Conservation (phyloP, 1,140 invertebrate species). For the Lordiphosa mommai region DNA sequence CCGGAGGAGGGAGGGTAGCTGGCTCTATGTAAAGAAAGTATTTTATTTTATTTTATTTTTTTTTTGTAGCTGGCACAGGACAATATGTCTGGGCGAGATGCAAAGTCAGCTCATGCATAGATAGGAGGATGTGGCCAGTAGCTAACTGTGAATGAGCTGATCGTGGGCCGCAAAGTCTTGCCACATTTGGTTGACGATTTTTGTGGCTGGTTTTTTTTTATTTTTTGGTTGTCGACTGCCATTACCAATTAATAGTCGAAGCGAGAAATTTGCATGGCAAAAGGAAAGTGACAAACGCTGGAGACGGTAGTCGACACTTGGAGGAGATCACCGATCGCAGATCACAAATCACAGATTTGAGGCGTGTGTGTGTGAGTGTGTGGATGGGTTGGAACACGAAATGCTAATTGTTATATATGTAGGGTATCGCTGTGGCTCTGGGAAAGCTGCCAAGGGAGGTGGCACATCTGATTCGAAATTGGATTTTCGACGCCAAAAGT, state of each 20-base stretch:
- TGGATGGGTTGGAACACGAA: conserved; percentile 20
- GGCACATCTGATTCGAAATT: conserved; percentile 9
- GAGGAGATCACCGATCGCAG: conserved; percentile 37
- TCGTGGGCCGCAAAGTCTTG: conserved; percentile 38
- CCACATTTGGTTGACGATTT: conserved; percentile 65
- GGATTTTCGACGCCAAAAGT: conserved; percentile 45
- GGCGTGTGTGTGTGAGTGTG: conserved; percentile 20
- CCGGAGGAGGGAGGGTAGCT: not conserved
- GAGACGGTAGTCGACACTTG: conserved; percentile 34
- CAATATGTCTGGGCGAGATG: conserved; percentile 9
- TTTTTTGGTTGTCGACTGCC: conserved; percentile 46
- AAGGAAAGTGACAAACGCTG: conserved; percentile 70
- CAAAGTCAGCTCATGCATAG: conserved; percentile 14
- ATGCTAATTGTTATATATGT: conserved; percentile 68
- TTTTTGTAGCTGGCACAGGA: conserved; percentile 1
- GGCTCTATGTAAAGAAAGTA: conserved; percentile 54
- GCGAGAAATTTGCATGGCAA: conserved; percentile 74
- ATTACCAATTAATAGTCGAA: conserved; percentile 74
- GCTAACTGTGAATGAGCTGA: conserved; percentile 37
- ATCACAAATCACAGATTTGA: conserved; percentile 42
- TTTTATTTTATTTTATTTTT: conserved; percentile 27
- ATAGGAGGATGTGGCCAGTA: conserved; percentile 20
- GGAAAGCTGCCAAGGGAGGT: not conserved
- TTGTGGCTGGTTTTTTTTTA: conserved; percentile 54
- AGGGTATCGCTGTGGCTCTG: conserved; percentile 21